Conservation (phyloP, 2,888 invertebrate genomes). For the Hemaris fuciformis region DNA sequence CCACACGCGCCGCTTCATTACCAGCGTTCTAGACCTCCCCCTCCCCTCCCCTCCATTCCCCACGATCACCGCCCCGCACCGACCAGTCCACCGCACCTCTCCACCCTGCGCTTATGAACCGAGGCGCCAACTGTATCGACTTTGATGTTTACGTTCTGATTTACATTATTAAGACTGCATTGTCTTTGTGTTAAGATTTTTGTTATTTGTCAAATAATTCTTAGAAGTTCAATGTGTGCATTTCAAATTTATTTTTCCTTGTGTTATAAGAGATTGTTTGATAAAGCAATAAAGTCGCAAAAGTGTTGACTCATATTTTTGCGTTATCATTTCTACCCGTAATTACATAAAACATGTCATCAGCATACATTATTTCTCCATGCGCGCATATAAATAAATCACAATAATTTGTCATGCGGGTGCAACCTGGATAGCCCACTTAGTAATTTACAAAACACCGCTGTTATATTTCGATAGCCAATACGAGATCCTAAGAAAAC, state of each 20-base stretch:
- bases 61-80: conserved; percentile 24
- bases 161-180: conserved; percentile 11
- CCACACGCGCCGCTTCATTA: conserved; percentile 71
- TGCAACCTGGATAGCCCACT: conserved; percentile 5
- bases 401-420: neutral
- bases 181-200: neutral
- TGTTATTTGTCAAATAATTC: neutral
- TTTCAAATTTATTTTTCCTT: neutral
- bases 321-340: neutral
- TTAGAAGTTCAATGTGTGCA: neutral
- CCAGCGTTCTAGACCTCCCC: conserved; percentile 33
- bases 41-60: conserved; percentile 31
- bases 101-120: conserved; percentile 35
- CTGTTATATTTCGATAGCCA: conserved; percentile 7
- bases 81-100: conserved; percentile 17
- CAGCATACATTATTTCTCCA: neutral
- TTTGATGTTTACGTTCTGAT: conserved; percentile 13
- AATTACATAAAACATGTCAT: neutral
- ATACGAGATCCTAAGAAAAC: conserved; percentile 51
- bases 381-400: neutral
- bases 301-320: neutral
- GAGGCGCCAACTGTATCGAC: conserved; percentile 43
- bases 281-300: neutral
- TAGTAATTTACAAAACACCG: conserved; percentile 8
- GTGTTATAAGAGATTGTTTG: neutral